Base-by-base conservation (phyloP, 1,140 invertebrate genomes). In the Drosophila parvula region DNA sequence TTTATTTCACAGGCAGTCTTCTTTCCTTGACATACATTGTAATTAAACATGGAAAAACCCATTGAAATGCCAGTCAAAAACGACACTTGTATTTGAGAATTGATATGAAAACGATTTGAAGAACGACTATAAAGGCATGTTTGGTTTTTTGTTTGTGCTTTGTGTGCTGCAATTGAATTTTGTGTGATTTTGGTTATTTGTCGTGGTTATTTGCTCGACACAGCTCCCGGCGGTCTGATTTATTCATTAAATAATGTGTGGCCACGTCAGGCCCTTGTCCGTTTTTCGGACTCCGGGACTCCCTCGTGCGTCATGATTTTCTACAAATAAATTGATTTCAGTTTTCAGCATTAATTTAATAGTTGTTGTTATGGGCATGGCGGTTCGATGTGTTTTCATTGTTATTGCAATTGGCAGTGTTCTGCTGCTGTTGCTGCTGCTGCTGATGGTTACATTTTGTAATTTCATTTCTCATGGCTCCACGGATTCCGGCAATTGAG, bases 241-340 rank as follows among this genome's bases (percentile, higher is more conserved):
- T 78, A 78, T 78, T 78, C 51, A 78, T 78, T 61, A 78, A 78
- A 78, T 60, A 77, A 78, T 78, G 45, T 58, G 70, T 28, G 58
- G 40, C 36, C 14, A 27, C 51, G 51, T 27, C 51, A 18, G 27
- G 28, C 14, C 28, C 41, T 32, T 32, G n/a, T 28, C 4, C 43
- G 10, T 18, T 55, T 67, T 14, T 18, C 28, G 11, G 6, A n/a
- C 38, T 70, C n/a, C 18, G 27, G 3, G 32, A 43, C 34, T 58
- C 40, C 47, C 61, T 67, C 55, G 51, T 69, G 56, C 74, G 40
- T 62, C 75, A 69, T 78, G 62, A 78, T 78, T 78, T 78, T 78
- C 75, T 70, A 78, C 74, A 77, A 78, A 78, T 78, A 78, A 78
- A 78, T 78, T 78, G 75, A 78, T 78, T 78, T 78, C 75, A 62